Base-by-base conservation (phyloP, 2,888 invertebrate species). In the Auanema freiburgensis region DNA sequence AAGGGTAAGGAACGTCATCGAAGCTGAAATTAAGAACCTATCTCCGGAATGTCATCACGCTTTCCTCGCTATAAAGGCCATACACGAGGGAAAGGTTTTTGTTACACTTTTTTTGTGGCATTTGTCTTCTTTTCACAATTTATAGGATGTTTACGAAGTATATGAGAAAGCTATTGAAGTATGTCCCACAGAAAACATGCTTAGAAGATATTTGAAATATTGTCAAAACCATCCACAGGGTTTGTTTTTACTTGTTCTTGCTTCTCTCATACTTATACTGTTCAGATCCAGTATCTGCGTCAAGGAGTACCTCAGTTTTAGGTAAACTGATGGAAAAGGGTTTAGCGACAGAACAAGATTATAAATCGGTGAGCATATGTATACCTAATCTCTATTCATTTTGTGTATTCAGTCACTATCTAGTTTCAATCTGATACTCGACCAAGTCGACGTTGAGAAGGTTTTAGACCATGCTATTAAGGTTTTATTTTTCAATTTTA, bases 251-350 rank as follows among this genome's bases (percentile, higher is more conserved):
- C 10, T 46, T 46, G 46, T 46, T 52, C 51, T n/a, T 8, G 18
- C 24, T n/a, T 2, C 24, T 52, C 4, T 2, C 24, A 21, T 12
- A n/a, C 18, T 52, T 24, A 52, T n/a, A 24, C 10, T 14, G 33
- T 55, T 42, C n/a, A 55, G 56, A 62, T 33, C 56, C 49, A 6
- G 10, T 62, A 14, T 50, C 51, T n/a, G 41, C 41, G 18, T 40
- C 50, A 24, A 56, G 49, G 23, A 11, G 25, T 21, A 14, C 11
- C 25, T 56, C 50, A 25, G 12, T 62, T 10, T 41, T 57, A 11
- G 50, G 21, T 21, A 50, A 21, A 41, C 44, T 62, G 56, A 16
- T 62, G 23, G 62, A 62, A 23, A 46, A 57, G 16, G 62, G 57
- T 41, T 62, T 55, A 56, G 56, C 50, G 24, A 43, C 25, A 5